Conservation (phyloP, 2,797 vertebrate genomes). For the Cirrhinus molitorella region DNA sequence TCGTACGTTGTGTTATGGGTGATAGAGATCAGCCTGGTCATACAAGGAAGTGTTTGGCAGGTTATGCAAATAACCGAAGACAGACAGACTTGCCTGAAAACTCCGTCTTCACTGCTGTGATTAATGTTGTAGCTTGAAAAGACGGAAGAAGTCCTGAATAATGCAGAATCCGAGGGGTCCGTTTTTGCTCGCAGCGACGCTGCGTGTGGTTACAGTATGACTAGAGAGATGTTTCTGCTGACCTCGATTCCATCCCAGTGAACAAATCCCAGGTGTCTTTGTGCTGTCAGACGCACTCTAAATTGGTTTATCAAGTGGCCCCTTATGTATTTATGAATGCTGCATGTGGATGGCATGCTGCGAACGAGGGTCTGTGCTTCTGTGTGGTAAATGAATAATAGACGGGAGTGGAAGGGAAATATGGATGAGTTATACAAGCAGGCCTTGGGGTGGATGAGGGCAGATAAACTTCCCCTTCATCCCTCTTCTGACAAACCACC, state of each 20-base stretch:
- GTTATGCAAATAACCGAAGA: conserved; percentile 10
- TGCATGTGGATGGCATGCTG: conserved; percentile 36
- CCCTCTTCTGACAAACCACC: conserved; percentile 28
- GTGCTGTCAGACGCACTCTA: conserved; percentile 40
- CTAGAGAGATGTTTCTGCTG: conserved; percentile 37
- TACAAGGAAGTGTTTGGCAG: neutral
- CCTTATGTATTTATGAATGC: conserved; percentile 37
- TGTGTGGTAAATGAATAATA: conserved; percentile 29
- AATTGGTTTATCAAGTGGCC: conserved; percentile 40
- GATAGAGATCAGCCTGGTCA: neutral
- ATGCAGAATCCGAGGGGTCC: conserved; percentile 36
- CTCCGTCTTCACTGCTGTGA: neutral
- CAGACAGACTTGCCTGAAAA: conserved; percentile 17
- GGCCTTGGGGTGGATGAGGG: conserved; percentile 25
- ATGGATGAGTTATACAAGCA: conserved; percentile 40
- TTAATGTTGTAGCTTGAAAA: conserved; percentile 24
- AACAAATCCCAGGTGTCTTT: conserved; percentile 36
- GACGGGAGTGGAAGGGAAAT: conserved; percentile 26
- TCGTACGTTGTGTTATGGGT: neutral
- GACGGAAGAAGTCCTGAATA: conserved; percentile 42
- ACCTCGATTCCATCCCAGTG: conserved; percentile 45
- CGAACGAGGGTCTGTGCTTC: conserved; percentile 18
- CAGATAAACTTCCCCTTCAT: conserved; percentile 26
- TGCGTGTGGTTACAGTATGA: conserved; percentile 6
- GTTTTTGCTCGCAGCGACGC: conserved; percentile 29